These are phyloP conservation scores for Conus canariensis DNA, from an alignment of 2,888 invertebrate species.

Conservation along the genomic window DNA sequence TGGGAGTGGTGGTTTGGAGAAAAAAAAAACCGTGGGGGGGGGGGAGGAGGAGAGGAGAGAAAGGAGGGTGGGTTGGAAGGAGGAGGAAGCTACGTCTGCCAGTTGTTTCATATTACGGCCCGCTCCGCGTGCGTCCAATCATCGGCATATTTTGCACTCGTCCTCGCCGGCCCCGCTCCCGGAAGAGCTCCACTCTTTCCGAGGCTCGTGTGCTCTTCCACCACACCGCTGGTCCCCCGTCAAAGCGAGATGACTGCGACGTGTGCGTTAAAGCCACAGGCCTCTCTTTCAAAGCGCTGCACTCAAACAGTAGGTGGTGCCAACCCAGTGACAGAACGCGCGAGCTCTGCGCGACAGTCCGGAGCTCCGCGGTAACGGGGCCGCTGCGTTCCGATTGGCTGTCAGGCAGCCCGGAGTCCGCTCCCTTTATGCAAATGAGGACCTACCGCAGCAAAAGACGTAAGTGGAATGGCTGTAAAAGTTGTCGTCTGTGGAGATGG, in stretches of 20 bases:
- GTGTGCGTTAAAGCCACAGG: neutral
- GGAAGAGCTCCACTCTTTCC: neutral
- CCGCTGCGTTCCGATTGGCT: slow-evolving; percentile 18
- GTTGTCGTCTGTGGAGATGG: slow-evolving; percentile 13
- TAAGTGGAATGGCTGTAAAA: slow-evolving; percentile 28
- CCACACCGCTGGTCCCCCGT: neutral
- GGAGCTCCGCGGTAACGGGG: neutral
- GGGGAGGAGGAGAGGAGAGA: neutral
- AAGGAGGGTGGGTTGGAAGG: neutral
- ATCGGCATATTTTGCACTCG: slow-evolving; percentile 9
- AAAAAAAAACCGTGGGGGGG: neutral
- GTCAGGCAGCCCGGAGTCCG: neutral
- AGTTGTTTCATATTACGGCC: slow-evolving; percentile 4
- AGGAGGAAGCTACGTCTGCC: neutral
- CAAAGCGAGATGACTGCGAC: slow-evolving; percentile 25
- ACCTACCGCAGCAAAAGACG: slow-evolving; percentile 40
- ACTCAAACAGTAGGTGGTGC: slow-evolving; percentile 36
- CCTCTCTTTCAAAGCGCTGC: neutral
- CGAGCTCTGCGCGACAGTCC: slow-evolving; percentile 13
- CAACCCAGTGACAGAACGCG: neutral
- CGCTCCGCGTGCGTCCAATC: slow-evolving; percentile 28
- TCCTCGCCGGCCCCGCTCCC: neutral
- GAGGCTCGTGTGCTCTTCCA: neutral
- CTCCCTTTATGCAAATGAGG: slow-evolving; percentile 20
- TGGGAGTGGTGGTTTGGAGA: too few species aligned